phyloP scores from a whole-genome alignment of 2,888 invertebrate species.

The Sphecodes monilicornis region DNA sequence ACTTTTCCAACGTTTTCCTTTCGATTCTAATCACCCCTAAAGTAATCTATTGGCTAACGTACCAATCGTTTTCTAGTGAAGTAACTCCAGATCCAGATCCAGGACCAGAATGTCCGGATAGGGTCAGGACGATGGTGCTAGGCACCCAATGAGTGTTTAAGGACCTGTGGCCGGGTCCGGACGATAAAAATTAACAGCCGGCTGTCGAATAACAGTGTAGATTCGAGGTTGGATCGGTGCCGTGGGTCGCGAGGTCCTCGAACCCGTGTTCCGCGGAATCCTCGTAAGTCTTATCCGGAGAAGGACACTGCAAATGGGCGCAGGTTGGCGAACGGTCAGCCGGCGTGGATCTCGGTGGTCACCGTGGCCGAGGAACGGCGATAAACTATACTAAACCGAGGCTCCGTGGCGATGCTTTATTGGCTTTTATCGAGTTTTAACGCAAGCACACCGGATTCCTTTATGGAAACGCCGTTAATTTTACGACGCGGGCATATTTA shows the following conservation, averaged over 20 bases:
- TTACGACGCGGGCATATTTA: slow-evolving; percentile 81
- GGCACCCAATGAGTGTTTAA: neutral
- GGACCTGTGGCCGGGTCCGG: neutral
- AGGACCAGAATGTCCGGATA: neutral
- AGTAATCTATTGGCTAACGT: neutral
- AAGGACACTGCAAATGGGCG: slow-evolving; percentile 60
- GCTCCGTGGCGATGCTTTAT: slow-evolving; percentile 76
- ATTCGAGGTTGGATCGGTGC: slow-evolving; percentile 11
- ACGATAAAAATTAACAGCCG: slow-evolving; percentile 29
- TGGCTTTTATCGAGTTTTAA: slow-evolving; percentile 81
- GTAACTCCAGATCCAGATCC: neutral
- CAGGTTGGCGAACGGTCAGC: slow-evolving; percentile 51
- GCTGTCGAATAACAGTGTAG: neutral
- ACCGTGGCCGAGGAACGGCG: slow-evolving; percentile 52
- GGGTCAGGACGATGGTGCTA: neutral
- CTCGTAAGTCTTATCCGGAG: slow-evolving; percentile 56
- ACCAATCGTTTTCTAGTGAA: neutral
- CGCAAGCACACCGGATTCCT: slow-evolving; percentile 78
- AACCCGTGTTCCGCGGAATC: slow-evolving; percentile 44
- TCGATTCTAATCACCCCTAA: too few relatives aligned
- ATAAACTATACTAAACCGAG: slow-evolving; percentile 75
- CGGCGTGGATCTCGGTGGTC: slow-evolving; percentile 36
- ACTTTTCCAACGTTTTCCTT: too few relatives aligned
- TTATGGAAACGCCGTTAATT: slow-evolving; percentile 83
- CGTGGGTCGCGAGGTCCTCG: slow-evolving; percentile 41